A percentile compares a stretch with the other conserved stretches of the same genome.
Conservation (phyloP, 1,140 invertebrate genomes). For the Cheumatopsyche charites region DNA sequence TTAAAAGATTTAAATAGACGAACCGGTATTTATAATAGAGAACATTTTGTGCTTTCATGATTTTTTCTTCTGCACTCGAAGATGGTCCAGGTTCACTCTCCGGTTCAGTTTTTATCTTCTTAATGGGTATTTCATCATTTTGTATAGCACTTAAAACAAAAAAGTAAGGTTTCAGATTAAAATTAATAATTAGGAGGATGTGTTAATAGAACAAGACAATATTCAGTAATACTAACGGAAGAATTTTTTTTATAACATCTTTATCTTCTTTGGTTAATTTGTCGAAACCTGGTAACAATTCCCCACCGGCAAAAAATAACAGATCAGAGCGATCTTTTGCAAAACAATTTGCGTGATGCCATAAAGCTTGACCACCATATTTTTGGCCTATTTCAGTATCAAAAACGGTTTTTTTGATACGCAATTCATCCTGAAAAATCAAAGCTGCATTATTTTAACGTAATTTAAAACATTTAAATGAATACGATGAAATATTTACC, state of each 20-base stretch:
- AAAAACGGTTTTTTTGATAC: constrained; percentile 87
- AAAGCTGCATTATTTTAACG: not conserved
- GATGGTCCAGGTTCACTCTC: too few relatives aligned
- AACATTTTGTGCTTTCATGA: constrained; percentile 78
- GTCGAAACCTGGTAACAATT: constrained; percentile 76
- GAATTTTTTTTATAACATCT: constrained; percentile 67
- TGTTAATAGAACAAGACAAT: not conserved
- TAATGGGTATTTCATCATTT: constrained; percentile 64
- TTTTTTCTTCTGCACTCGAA: constrained; percentile 63
- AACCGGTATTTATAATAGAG: constrained; percentile 75
- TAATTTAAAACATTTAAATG: not conserved
- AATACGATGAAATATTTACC: constrained; percentile 52
- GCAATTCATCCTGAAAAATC: constrained; percentile 70
- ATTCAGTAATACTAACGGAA: constrained; percentile 70
- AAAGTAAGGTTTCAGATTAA: not conserved
- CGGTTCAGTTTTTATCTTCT: constrained; percentile 74
- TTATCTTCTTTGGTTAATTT: constrained; percentile 78
- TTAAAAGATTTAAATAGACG: too few relatives aligned
- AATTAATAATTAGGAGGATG: not conserved
- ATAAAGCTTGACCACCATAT: constrained; percentile 81
- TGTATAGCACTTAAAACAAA: constrained; percentile 62
- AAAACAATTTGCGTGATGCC: constrained; percentile 96
- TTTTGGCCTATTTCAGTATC: constrained; percentile 78
- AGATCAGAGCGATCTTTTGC: constrained; percentile 75
- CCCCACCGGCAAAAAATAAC: constrained; percentile 75